phyloP scores from a whole-genome alignment of 2,888 invertebrate species.

The Syrista parreyssii region DNA sequence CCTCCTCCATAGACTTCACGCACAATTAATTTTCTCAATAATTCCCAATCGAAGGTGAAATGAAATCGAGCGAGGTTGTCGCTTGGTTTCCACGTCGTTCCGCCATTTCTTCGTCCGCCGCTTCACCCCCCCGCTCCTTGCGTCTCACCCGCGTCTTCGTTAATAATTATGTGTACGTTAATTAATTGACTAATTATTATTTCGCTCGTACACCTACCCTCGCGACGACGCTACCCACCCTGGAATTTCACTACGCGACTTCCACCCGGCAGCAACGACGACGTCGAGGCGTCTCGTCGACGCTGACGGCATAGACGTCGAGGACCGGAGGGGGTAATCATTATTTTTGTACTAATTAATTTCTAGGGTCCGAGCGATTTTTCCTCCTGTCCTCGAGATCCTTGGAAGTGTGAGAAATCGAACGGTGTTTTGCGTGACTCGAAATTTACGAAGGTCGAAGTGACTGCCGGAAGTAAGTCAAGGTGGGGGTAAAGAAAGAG shows the following conservation, averaged over 20 bases:
- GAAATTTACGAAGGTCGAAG: not conserved
- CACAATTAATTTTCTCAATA: slow-evolving; percentile 65
- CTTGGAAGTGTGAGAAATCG: not conserved
- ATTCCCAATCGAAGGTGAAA: slow-evolving; percentile 55
- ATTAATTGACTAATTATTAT: slow-evolving; percentile 65
- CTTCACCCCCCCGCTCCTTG: slow-evolving; percentile 14
- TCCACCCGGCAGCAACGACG: slow-evolving; percentile 2
- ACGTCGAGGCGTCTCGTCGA: slow-evolving; percentile 20
- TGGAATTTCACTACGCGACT: not conserved
- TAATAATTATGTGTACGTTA: slow-evolving; percentile 64
- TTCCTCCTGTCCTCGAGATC: not conserved
- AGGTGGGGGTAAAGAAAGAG: not conserved
- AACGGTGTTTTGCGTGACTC: not conserved
- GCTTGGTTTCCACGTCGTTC: slow-evolving; percentile 11
- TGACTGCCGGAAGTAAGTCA: not conserved
- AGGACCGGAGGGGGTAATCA: slow-evolving; percentile 31
- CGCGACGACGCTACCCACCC: slow-evolving; percentile 25
- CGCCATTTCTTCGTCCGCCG: not conserved
- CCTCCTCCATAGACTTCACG: slow-evolving; percentile 51
- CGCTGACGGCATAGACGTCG: slow-evolving; percentile 8
- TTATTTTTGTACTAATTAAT: slow-evolving; percentile 48
- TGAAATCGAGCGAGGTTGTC: slow-evolving; percentile 24
- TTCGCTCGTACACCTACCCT: slow-evolving; percentile 42
- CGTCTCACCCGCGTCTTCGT: slow-evolving; percentile 45
- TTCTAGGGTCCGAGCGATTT: not conserved